Evolutionary conservation across 2,113 vertebrate genomes (phyloP).

Genomic region (Prochilodus magdalenae): DNA sequence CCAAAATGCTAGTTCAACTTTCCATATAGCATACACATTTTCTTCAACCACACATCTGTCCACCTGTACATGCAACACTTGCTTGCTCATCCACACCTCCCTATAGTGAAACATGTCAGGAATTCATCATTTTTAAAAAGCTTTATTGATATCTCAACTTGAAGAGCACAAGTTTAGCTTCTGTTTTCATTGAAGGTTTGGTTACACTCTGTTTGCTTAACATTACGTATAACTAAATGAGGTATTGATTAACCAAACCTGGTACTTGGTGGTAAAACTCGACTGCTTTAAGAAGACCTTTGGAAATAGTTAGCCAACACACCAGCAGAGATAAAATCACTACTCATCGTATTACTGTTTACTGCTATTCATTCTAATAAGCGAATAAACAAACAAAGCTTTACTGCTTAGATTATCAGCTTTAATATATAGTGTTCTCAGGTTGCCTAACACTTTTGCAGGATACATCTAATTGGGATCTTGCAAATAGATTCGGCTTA

Average conservation of each 20-base stretch:
- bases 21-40: too few relatives aligned
- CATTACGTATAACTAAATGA: background rate
- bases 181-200: too few relatives aligned
- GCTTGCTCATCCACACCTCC: too few relatives aligned
- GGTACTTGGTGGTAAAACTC: background rate
- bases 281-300: background rate
- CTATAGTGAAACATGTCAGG: too few relatives aligned
- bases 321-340: background rate
- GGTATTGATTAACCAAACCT: background rate
- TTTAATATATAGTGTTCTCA: background rate
- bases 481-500: background rate
- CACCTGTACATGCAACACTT: too few relatives aligned
- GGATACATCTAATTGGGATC: background rate
- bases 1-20: too few relatives aligned
- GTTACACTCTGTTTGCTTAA: background rate
- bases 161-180: too few relatives aligned
- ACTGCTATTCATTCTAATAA: background rate
- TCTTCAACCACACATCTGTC: too few relatives aligned
- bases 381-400: background rate
- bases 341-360: background rate
- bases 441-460: background rate
- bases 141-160: too few relatives aligned
- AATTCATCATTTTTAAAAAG: too few relatives aligned
- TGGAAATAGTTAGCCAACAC: background rate
- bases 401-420: background rate